Evolutionary conservation across 2,113 vertebrate genomes (phyloP), one percentile per base, ranked within the genome.

Genomic region (Accipiter virgatus): DNA sequence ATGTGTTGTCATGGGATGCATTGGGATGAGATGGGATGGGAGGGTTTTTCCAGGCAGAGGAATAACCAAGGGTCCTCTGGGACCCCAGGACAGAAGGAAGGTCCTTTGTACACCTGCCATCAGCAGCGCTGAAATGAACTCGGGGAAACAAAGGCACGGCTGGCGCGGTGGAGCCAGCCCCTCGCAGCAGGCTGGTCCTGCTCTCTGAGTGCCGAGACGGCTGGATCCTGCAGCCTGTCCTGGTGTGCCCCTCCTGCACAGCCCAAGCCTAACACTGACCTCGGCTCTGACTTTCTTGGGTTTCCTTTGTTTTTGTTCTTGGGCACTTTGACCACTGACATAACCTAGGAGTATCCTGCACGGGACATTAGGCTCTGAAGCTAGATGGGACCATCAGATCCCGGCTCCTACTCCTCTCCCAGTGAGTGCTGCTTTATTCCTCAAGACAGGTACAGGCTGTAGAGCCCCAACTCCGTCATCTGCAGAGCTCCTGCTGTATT

Each of bases 91-190:
- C 47, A 61, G 38, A 40, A 3, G 36, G 15, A 36, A 8, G 22
- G 32, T 36, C 48, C 90, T 34, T 68, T 13, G 11, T 10, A 19
- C 48, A 7, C 45, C 16, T 61, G 38, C 34, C 15, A 23, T 42
- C 53, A 38, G 43, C 52, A 58, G 50, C 6, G 2, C 36, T 17
- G 43, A 18, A 16, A 50, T 22, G 47, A 32, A n/a, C 19, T 19
- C 0, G 4, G 20, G 20, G n/a, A 19, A 40, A 34, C 1, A 3
- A 34, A 0, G 10, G 19, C 40, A 5, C 1, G 14, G 23, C 10
- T 0, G 10, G 48, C 5, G 42, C 1, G 3, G 26, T 8, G 36
- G 47, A 36, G 45, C 53, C 53, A 22, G 65, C 9, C 34, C 66
- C 27, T 71, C 19, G 56, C 4, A 5, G 6, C 6, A 7, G 26